phyloP scores from a whole-genome alignment of 2,888 invertebrate genomes.

The Mellilla xanthometata region DNA sequence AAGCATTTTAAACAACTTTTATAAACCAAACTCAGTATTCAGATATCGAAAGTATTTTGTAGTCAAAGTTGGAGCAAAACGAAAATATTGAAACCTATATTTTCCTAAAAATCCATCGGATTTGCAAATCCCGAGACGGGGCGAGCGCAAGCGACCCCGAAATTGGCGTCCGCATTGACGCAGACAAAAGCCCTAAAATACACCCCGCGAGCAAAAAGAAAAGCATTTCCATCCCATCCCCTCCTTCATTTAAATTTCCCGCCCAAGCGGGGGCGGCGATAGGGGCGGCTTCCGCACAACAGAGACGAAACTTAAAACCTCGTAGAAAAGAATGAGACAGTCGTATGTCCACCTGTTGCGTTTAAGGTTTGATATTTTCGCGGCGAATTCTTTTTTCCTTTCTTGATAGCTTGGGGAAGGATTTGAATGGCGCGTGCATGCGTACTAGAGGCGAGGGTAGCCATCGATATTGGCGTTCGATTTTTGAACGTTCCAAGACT shows the following conservation, averaged over 20 bases:
- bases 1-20: too few species aligned
- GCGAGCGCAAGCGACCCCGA: constrained; percentile 77
- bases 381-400: constrained; percentile 72
- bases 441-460: constrained; percentile 56
- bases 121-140: constrained; percentile 67
- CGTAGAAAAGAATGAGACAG: constrained; percentile 80
- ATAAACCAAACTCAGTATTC: too few species aligned
- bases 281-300: constrained; percentile 78
- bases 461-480: constrained; percentile 69
- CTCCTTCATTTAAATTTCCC: constrained; percentile 79
- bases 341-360: constrained; percentile 79
- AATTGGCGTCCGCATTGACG: constrained; percentile 80
- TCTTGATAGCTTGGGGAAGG: constrained; percentile 66
- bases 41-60: too few species aligned
- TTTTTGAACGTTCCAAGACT: constrained; percentile 35
- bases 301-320: constrained; percentile 72
- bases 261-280: constrained; percentile 76
- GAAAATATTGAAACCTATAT: constrained; percentile 14
- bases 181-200: constrained; percentile 81
- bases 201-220: constrained; percentile 80
- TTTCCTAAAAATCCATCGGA: constrained; percentile 44
- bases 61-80: too few species aligned
- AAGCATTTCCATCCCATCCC: constrained; percentile 77
- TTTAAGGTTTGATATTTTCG: constrained; percentile 72
- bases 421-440: constrained; percentile 75